Base-by-base conservation (phyloP, 2,113 vertebrate genomes). In the Indicator maculatus region DNA sequence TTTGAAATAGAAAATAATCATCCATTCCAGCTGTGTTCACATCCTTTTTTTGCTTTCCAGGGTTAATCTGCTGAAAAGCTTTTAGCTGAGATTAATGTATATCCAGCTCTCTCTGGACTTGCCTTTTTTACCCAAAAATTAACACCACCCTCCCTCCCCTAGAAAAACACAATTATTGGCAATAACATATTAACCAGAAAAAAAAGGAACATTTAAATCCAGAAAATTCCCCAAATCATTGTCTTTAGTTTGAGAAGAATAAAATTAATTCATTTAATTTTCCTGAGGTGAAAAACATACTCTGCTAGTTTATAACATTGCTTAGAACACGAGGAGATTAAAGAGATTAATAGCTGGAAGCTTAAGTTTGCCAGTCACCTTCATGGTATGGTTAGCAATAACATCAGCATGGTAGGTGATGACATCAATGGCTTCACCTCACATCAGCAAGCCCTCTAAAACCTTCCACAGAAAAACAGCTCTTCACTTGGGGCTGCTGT, bases 11-110 rank as follows among this genome's bases (percentile, higher is more conserved):
- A 87, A 92, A 93, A 79, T 60, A 92, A 74, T 64, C n/a, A 73
- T 85, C 90, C 60, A 87, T 89, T 89, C 74, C 84, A 93, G 67
- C 74, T 93, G 74, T 44, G 64, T 79, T 92, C 86, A 80, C 36
- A 94, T 94, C 78, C 78, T 63, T 94, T 93, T 93, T 94, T 66
- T 87, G 67, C 84, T 79, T 92, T 89, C 67, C 89, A 95, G 82
- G 56, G 69, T 91, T 95, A 95, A 95, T 94, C 89, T 81, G 89
- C 56, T 93, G 79, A 95, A 91, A 92, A 86, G 75, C 65, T 95
- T 95, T 95, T 88, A 93, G 86, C 79, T 77, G 76, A 95, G 90
- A 96, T 95, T 94, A 94, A 91, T 89, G 74, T 89, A 93, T 82
- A 93, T 87, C 74, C 82, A 84, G 28, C 89, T 87, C 71, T 50